Base-by-base conservation (phyloP, 2,888 invertebrate species). In the Machimus atricapillus region DNA sequence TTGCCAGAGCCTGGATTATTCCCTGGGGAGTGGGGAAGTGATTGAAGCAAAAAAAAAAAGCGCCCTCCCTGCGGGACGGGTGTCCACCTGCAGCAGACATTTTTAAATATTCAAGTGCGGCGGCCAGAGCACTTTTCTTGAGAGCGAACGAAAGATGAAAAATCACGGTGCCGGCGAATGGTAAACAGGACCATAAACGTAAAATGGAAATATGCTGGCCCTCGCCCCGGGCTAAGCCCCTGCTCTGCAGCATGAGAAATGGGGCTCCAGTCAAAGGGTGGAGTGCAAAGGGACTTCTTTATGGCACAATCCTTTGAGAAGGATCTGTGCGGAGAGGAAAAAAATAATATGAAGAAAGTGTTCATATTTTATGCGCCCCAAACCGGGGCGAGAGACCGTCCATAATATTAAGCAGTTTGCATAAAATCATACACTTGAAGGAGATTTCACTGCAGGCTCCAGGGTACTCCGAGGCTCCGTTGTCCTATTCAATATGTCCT, bases 241-340 rank as follows among this genome's bases (percentile, higher is more conserved):
- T 16, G 46, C 34, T 52, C 81, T 16, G n/a, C 46, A 40, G 9
- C 9, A 56, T 81, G 52, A 23, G 8, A 27, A 56, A 56, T 52
- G 52, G 46, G 4, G 43, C 16, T 19, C 34, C 4, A 46, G 52
- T 81, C 81, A 81, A 81, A 81, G 81, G 81, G 52, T 76, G 34
- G 31, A 81, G 34, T 56, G 81, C 27, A 81, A 81, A 81, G 12
- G 81, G 56, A 81, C 81, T 81, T 81, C 81, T 81, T 81, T 81
- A 81, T 81, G 19, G 81, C 46, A 12, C 8, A 56, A 31, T 81
- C 56, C 81, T 81, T 56, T 52, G 56, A 52, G 56, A 81, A 52
- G 52, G 52, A 27, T 81, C 56, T 37, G 81, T 56, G 16, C 8
- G 34, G 27, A 46, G 43, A 46, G 5, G 16, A 46, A 16, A 16